Evolutionary conservation across 2,113 vertebrate genomes (phyloP), one percentile per base, ranked within the genome.

Genomic region (Gavia stellata): DNA sequence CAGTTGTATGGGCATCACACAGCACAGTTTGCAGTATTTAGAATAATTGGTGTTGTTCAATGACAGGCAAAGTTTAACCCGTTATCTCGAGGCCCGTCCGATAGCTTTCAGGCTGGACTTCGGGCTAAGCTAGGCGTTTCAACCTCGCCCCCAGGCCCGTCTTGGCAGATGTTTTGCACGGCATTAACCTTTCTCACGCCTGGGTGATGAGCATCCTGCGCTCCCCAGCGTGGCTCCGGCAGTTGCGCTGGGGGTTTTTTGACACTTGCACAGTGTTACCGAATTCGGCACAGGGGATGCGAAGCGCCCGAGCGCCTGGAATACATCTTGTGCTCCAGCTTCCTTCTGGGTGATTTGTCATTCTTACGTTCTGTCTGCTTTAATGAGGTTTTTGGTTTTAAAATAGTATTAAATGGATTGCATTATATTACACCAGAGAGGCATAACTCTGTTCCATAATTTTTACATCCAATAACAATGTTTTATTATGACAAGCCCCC

Each of bases 321-420:
- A 79, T 29, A 38, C 87, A 24, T 81, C 95, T 81, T 16, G 2
- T 17, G 29, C 81, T 94, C 77, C 72, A 15, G 23, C 72, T 62
- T 92, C 73, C 62, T 79, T 26, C 61, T 59, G 84, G 26, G 53
- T 42, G 31, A 89, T 97, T 97, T 93, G 94, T 97, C 97, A 95
- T 87, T 49, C 85, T 62, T 94, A 53, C 58, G 26, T 96, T 89
- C 92, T 94, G 71, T 78, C 34, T 92, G 81, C 90, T 94, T 94
- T 97, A 96, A 97, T 86, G 90, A 93, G 92, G 81, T 96, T 97
- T 97, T 88, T n/a, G 93, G 77, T 59, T 97, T 97, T 96, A 96
- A 97, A 97, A 96, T 97, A 97, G 96, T 96, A 96, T 94, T 95
- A 92, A 96, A 92, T 96, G 95, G 90, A 95, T 97, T 98, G 94